A percentile compares a stretch with the other conserved stretches of the same genome.
Evolutionary conservation across 2,888 invertebrate genomes (phyloP).

Genomic region (Sarcophaga carnaria): DNA sequence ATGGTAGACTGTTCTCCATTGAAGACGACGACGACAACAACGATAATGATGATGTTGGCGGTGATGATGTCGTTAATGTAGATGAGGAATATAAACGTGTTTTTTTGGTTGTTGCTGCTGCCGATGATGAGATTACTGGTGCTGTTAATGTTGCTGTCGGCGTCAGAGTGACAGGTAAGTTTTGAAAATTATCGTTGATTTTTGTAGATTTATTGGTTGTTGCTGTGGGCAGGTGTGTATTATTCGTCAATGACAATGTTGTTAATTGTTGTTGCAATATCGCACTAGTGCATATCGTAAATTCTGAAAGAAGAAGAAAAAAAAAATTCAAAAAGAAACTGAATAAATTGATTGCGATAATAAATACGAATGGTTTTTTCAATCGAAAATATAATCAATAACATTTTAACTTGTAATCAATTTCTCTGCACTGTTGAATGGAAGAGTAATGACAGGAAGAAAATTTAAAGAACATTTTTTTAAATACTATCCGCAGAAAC

Average conservation of each 20-base stretch:
- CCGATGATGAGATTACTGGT: constrained; percentile 23
- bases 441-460: neutral
- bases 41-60: constrained; percentile 1
- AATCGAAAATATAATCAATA: constrained; percentile 10
- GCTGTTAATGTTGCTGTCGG: constrained; percentile 27
- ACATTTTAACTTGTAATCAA: neutral
- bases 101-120: constrained; percentile 20
- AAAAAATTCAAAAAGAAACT: neutral
- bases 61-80: constrained; percentile 17
- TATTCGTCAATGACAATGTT: constrained; percentile 44
- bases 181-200: constrained; percentile 60
- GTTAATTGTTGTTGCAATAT: constrained; percentile 45
- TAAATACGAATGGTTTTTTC: constrained; percentile 22
- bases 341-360: constrained; percentile 12
- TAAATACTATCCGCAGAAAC: too few relatives aligned
- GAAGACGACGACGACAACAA: constrained; percentile 26
- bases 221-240: constrained; percentile 52
- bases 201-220: constrained; percentile 58
- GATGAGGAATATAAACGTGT: constrained; percentile 30
- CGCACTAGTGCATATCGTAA: constrained; percentile 61
- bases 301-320: constrained; percentile 38
- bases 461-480: neutral
- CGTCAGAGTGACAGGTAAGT: constrained; percentile 52
- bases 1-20: constrained; percentile 12
- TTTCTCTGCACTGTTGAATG: neutral